Evolutionary conservation across 2,797 vertebrate genomes (phyloP).

Genomic region (Meriones psammophilus): DNA sequence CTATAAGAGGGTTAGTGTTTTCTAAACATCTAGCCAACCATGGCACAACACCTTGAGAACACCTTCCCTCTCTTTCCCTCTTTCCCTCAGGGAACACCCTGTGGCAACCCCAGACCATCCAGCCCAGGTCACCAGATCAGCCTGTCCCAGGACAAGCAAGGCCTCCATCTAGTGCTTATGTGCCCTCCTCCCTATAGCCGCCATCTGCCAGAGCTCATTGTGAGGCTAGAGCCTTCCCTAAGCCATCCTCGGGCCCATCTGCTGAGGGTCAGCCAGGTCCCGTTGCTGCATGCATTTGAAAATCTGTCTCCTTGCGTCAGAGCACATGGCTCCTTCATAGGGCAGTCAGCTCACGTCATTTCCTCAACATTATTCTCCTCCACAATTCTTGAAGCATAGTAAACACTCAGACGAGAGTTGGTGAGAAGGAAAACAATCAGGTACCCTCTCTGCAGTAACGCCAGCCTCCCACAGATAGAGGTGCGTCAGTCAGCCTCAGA

Average conservation of each 20-base stretch:
- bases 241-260: neutral
- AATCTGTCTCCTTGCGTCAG: neutral
- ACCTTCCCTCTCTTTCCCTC: neutral
- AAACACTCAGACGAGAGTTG: neutral
- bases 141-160: neutral
- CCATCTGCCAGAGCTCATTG: neutral
- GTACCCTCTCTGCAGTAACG: neutral
- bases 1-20: neutral
- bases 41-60: neutral
- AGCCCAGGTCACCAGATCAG: neutral
- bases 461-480: neutral
- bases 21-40: neutral
- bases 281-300: neutral
- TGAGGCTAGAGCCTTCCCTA: neutral
- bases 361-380: neutral
- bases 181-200: neutral
- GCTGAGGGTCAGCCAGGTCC: neutral
- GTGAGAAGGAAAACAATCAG: neutral
- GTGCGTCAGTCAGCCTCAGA: neutral
- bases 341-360: neutral
- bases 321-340: neutral
- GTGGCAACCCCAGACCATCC: neutral
- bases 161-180: neutral
- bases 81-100: rapidly evolving
- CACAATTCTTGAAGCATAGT: neutral